phyloP scores from a whole-genome alignment of 1,140 invertebrate species.

The Scaptomyza hsui region DNA sequence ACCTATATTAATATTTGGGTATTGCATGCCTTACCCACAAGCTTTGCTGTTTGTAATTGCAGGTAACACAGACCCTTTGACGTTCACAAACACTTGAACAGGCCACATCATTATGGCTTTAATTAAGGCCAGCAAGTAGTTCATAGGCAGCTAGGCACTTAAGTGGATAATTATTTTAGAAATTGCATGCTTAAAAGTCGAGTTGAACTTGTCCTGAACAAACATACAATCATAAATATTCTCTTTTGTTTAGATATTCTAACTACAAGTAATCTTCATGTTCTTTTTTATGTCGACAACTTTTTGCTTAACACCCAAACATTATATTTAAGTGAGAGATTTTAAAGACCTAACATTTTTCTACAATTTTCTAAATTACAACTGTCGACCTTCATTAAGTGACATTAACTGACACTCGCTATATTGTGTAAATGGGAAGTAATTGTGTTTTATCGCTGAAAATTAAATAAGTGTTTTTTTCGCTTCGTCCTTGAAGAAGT shows the following conservation, averaged over 20 bases:
- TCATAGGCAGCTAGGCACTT: neutral
- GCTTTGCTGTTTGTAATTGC: conserved; percentile 3
- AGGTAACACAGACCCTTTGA: conserved; percentile 35
- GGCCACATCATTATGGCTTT: neutral
- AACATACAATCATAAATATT: too few species aligned
- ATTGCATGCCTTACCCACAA: neutral
- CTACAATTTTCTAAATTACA: neutral
- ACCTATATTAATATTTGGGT: conserved; percentile 4
- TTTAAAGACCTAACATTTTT: neutral
- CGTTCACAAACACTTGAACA: conserved; percentile 62
- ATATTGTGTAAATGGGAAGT: conserved; percentile 5
- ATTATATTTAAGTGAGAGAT: neutral
- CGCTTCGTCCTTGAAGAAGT: neutral
- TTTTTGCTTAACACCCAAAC: too few species aligned
- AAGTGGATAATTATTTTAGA: neutral
- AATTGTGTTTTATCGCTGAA: conserved; percentile 20
- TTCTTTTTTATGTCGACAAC: too few species aligned
- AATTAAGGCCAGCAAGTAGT: neutral
- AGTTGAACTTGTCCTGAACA: too few species aligned
- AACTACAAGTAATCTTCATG: too few species aligned
- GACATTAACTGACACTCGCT: conserved; percentile 4
- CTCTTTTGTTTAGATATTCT: too few species aligned
- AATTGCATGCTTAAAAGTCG: too few species aligned
- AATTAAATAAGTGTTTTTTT: conserved; percentile 15
- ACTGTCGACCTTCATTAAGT: conserved; percentile 8